A percentile compares a stretch with the other conserved stretches of the same genome.
These are phyloP conservation scores for Dryas iulia DNA, from an alignment of 1,140 invertebrate genomes.

Conservation along the genomic window DNA sequence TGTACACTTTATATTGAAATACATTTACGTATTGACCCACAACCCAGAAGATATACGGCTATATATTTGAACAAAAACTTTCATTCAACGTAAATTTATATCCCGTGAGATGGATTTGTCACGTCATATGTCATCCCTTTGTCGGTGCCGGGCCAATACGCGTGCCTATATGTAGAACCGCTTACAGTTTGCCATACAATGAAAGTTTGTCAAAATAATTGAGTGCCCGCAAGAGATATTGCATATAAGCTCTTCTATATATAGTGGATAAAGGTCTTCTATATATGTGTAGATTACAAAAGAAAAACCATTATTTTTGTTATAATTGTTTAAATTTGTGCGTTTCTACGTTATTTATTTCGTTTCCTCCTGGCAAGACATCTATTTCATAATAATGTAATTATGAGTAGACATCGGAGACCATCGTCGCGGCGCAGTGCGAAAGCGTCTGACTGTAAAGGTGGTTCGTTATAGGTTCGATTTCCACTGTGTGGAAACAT, in stretches of 20 bases:
- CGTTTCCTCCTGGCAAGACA: too few species aligned
- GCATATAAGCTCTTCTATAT: neutral
- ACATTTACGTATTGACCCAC: conserved; percentile 40
- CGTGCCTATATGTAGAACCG: conserved; percentile 11
- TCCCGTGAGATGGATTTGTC: conserved; percentile 46
- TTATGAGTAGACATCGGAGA: too few species aligned
- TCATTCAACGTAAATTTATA: conserved; percentile 40
- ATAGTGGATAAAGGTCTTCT: too few species aligned
- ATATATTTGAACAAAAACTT: conserved; percentile 39
- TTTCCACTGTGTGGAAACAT: too few species aligned
- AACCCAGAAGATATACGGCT: conserved; percentile 37
- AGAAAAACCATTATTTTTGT: too few species aligned
- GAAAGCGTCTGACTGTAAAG: too few species aligned
- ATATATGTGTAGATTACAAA: neutral
- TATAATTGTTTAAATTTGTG: too few species aligned
- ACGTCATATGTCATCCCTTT: conserved; percentile 46
- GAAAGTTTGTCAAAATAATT: conserved; percentile 12
- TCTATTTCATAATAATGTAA: too few species aligned
- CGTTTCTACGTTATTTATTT: too few species aligned
- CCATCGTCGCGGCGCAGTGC: too few species aligned
- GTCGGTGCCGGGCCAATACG: conserved; percentile 20
- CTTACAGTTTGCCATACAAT: conserved; percentile 18
- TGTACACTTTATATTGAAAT: conserved; percentile 44
- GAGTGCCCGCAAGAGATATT: neutral
- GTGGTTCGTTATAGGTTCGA: too few species aligned